Base-by-base conservation (phyloP, 2,113 vertebrate genomes). In the Syngnathus typhle region DNA sequence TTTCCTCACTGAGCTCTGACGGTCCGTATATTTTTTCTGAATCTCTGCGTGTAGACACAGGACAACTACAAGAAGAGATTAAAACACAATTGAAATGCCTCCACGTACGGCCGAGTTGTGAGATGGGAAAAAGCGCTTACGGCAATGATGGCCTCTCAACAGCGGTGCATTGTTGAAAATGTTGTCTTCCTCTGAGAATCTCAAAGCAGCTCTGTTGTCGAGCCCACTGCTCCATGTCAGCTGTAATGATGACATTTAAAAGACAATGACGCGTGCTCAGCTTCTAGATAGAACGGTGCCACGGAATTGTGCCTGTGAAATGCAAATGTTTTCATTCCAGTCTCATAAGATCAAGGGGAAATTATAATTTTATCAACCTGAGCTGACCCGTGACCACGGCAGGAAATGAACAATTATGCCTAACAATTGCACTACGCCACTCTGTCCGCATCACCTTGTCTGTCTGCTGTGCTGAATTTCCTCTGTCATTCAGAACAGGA, bases 381-480 rank as follows among this genome's bases (percentile, higher is more conserved):
- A 76, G 65, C 66, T 10, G 18, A 46, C 58, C 62, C 69, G 68
- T 10, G 19, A 51, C 62, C 63, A 38, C 23, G 27, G 73, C 64
- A 78, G 82, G 79, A 82, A 82, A 84, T 86, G 44, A 78, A 81
- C 76, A 79, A 85, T 87, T 79, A 82, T 71, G 27, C 68, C 58
- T 47, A 68, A 75, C 60, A 67, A 78, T 72, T 69, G 10, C 43
- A 59, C 65, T 78, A 75, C 78, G 62, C 63, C 68, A 39, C 43
- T 66, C 67, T 62, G 18, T 74, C 56, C 37, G 2, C 47, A 60
- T 73, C 71, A 66, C 47, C 65, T 69, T 56, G 71, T 68, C 13
- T 66, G 73, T 72, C 74, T 71, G 67, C 74, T 61, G 74, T 76
- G 21, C 23, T 61, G 60, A 63, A 74, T 81, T 75, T 82, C 75